These are phyloP conservation scores for Cyclura pinguis DNA, from an alignment of 2,797 vertebrate species.

Conservation along the genomic window DNA sequence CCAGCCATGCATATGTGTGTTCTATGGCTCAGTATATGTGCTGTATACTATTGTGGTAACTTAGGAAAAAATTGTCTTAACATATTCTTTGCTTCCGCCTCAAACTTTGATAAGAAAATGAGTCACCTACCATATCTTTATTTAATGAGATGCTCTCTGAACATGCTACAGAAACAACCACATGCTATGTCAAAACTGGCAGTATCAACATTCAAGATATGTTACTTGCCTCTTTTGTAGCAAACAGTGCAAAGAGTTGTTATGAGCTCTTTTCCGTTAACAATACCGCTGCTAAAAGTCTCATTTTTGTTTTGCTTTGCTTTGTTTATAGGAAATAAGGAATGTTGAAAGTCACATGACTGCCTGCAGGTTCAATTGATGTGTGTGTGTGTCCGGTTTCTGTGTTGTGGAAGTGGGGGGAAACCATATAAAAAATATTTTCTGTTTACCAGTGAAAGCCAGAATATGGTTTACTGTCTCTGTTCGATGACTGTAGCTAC, in stretches of 20 bases:
- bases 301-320: neutral
- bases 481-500: neutral
- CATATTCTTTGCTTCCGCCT: neutral
- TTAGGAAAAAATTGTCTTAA: neutral
- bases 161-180: neutral
- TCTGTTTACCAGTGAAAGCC: neutral
- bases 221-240: neutral
- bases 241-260: neutral
- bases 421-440: neutral
- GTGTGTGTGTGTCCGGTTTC: neutral
- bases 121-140: neutral
- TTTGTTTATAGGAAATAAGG: neutral
- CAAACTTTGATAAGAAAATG: neutral
- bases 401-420: too few species aligned
- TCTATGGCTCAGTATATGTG: neutral
- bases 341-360: neutral
- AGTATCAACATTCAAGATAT: constrained; percentile 5
- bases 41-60: constrained; percentile 3
- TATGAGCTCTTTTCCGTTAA: neutral
- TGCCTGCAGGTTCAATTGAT: neutral
- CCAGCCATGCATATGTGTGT: neutral
- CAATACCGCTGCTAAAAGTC: neutral
- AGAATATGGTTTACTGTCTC: neutral
- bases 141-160: constrained; percentile 34
- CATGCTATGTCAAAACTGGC: neutral